Evolutionary conservation across 2,888 invertebrate species (phyloP), one percentile per base, ranked within the genome.

Genomic region (Megalurothrips usitatus): DNA sequence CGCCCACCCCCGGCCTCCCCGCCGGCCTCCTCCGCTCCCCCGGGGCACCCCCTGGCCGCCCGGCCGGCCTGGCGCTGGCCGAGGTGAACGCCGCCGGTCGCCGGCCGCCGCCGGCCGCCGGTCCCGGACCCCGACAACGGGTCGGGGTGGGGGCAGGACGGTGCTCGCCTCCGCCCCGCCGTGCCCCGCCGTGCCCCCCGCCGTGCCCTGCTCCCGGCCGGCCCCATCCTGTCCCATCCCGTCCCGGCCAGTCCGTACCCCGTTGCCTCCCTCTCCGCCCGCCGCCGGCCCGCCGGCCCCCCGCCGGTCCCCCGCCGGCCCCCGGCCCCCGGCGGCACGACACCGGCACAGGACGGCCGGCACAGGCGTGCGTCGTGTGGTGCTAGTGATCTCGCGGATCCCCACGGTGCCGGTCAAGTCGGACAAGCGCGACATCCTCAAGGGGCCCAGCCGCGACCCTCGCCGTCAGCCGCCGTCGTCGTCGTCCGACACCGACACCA

Each of bases 341-440:
- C 34, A 43, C 34, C 34, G 34, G 34, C 34, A 43, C 34, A 43
- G 34, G 34, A 43, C 34, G 34, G 34, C 34, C 34, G 34, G 34
- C 34, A 43, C 34, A 2, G 58, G 17, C 19, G 58, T 58, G 58
- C 58, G 58, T 14, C 68, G 68, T 75, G 68, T 26, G 68, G 68
- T 75, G 68, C 68, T 75, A 75, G 68, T 75, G 26, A 75, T 75
- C 68, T 75, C 68, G 68, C 68, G 68, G 68, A 75, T 26, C 68
- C 68, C 11, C 68, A n/a, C 68, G 68, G 68, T 26, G 68, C 23
- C 68, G 68, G 68, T 75, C 23, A 12, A 43, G 34, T 43, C 34
- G 34, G 34, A 43, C 34, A 43, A 43, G 34, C 34, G 34, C 34
- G 34, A 43, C 34, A 43, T 43, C 34, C 34, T 43, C 34, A 43